Conservation (phyloP, 2,113 vertebrate species). For the Himantopus leucocephalus region DNA sequence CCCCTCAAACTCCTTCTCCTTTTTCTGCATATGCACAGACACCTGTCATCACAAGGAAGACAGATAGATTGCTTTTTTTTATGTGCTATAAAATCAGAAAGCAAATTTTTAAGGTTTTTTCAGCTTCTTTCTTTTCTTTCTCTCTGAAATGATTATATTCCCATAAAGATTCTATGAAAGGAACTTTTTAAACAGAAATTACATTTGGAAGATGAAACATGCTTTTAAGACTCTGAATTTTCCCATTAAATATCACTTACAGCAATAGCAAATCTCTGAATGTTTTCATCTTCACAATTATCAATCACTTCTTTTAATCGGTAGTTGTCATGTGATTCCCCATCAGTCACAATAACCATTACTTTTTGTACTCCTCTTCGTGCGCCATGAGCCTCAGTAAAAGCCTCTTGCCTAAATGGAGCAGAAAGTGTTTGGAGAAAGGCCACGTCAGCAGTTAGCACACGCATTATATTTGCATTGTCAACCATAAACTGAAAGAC, state of each 20-base stretch:
- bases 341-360: constrained; percentile 97
- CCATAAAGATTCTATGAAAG: neutral
- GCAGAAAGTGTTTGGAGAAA: neutral
- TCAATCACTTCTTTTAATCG: constrained; percentile 77
- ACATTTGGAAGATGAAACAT: neutral
- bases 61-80: neutral
- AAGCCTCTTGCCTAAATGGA: constrained; percentile 85
- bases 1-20: neutral
- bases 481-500: neutral
- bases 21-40: neutral
- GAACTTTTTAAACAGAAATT: constrained; percentile 4
- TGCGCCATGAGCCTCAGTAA: constrained; percentile 86
- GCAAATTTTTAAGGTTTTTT: neutral
- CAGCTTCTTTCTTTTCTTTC: neutral
- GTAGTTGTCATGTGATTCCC: constrained; percentile 91
- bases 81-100: neutral
- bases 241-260: constrained; percentile 77
- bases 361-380: constrained; percentile 90
- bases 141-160: neutral
- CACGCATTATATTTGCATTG: neutral
- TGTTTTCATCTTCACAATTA: constrained; percentile 82
- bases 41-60: neutral
- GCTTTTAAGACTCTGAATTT: constrained; percentile 16
- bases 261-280: constrained; percentile 93
- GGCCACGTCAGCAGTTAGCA: neutral